phyloP scores from a whole-genome alignment of 2,797 vertebrate species.

The Trachops cirrhosus region DNA sequence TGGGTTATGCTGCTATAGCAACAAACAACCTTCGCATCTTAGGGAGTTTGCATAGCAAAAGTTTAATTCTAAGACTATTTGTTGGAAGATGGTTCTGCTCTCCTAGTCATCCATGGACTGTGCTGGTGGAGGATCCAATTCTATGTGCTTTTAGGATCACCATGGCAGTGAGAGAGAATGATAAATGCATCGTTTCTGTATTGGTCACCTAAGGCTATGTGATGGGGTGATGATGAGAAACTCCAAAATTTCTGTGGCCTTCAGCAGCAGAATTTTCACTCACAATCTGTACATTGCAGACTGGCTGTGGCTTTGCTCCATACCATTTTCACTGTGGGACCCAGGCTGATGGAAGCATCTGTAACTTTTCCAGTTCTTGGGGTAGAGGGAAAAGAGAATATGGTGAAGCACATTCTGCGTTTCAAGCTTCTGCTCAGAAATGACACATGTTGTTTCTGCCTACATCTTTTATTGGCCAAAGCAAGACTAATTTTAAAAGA shows the following conservation, averaged over 20 bases:
- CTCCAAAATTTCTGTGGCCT: not conserved
- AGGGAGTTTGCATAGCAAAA: not conserved
- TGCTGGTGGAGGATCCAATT: not conserved
- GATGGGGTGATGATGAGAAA: not conserved
- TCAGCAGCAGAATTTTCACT: not conserved
- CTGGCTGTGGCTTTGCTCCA: not conserved
- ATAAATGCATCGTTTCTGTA: not conserved
- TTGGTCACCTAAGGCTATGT: not conserved
- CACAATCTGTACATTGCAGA: not conserved
- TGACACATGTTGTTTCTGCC: not conserved
- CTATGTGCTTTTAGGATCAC: not conserved
- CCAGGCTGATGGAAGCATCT: not conserved
- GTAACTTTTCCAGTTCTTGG: not conserved
- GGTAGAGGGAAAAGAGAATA: not conserved
- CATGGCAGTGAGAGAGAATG: not conserved
- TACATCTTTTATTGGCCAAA: slow-evolving; percentile 16
- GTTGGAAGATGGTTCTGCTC: not conserved
- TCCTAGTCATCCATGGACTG: not conserved
- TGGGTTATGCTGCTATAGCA: not conserved
- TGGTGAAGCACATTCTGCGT: not conserved
- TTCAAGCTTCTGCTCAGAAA: slow-evolving; percentile 24
- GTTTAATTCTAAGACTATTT: not conserved
- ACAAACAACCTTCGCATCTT: not conserved
- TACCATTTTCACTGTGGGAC: not conserved
- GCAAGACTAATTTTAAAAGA: slow-evolving; percentile 18